These are phyloP conservation scores for Malurus melanocephalus DNA, from an alignment of 2,113 vertebrate species.

Conservation along the genomic window DNA sequence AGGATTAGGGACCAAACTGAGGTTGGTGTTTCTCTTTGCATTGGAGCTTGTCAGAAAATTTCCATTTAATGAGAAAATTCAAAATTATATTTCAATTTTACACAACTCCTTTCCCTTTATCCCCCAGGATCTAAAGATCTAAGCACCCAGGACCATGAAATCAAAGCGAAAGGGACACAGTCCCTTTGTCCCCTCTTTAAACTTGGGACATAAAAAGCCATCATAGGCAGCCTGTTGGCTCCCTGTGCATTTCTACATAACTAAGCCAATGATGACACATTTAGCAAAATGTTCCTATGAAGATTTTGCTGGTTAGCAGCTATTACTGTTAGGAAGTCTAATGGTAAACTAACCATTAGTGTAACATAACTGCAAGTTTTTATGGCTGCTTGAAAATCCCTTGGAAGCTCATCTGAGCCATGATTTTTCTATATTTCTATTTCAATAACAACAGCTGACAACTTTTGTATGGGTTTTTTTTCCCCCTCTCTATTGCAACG, in stretches of 20 bases:
- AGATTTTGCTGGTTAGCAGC: background rate
- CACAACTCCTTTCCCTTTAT: background rate
- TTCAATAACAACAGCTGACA: background rate
- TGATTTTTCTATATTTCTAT: background rate
- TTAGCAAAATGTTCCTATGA: background rate
- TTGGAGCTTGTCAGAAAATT: background rate
- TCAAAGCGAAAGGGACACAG: background rate
- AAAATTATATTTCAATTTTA: background rate
- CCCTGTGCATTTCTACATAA: background rate
- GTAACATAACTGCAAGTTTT: background rate
- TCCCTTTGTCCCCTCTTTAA: background rate
- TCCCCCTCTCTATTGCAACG: background rate
- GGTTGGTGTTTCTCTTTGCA: background rate
- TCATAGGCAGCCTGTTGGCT: background rate
- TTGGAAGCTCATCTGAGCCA: background rate
- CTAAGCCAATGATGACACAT: background rate
- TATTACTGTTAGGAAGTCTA: background rate
- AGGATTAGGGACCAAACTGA: background rate
- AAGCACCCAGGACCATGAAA: background rate
- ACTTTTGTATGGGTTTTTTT: background rate
- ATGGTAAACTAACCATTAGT: background rate
- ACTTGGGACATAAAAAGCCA: rapidly evolving
- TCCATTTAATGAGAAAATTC: background rate
- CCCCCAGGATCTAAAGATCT: background rate
- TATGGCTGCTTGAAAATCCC: background rate